Evolutionary conservation across 2,113 vertebrate genomes (phyloP), one percentile per base, ranked within the genome.

Genomic region (Neomonachus schauinslandi): DNA sequence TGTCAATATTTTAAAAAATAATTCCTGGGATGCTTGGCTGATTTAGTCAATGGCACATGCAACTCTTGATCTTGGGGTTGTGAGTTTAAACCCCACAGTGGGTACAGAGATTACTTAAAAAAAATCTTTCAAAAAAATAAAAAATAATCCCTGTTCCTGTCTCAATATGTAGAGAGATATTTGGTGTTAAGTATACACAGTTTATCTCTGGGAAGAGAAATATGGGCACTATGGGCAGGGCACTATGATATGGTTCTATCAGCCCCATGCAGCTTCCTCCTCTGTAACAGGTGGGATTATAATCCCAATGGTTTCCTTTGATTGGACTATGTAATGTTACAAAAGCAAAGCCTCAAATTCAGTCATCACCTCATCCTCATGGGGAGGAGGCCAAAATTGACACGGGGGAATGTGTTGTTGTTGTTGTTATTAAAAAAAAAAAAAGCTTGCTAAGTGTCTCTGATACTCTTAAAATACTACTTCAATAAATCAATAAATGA

Each of bases 211-310:
- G 39, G 39, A 31, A 51, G 26, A 74, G 10, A 67, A 28, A 18
- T 4, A 61, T n/a, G n/a, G n/a, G n/a, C n/a, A n/a, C n/a, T n/a
- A n/a, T n/a, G n/a, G n/a, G 53, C 16, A 46, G 18, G 21, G 15
- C 5, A 61, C 18, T 31, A 3, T 49, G 42, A n/a, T 6, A 49
- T 31, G 1, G 21, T 18, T 21, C 8, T 21, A 42, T 18, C 7
- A 5, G 6, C 36, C 1, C 28, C 22, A 15, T 2, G 0, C 22
- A 59, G 9, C 26, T 28, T n/a, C 5, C 1, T 63, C 57, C 1
- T n/a, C 19, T 67, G 0, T 21, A 61, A 53, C 2, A 53, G 16
- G 31, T 19, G 26, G 31, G 2, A 79, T 8, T 77, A 21, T 3
- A 49, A 31, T 26, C 26, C 2, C 85, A 85, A 1, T 10, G 19